Percentiles rank a stretch among this genome's conserved stretches.
phyloP scores from a whole-genome alignment of 2,113 vertebrate species.

The Kryptolebias marmoratus region DNA sequence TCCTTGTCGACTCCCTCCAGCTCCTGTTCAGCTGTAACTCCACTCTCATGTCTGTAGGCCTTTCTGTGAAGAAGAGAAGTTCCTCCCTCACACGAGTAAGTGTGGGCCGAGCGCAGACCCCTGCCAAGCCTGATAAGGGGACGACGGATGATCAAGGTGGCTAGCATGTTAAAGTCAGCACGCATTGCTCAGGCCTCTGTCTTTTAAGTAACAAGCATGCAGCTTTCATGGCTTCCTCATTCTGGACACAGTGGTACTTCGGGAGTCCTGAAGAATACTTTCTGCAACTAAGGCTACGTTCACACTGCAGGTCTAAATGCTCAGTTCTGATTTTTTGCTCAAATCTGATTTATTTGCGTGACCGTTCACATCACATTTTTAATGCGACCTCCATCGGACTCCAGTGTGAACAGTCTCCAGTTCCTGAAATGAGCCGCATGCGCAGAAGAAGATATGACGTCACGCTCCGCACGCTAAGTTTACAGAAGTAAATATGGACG shows the following conservation, averaged over 20 bases:
- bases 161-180: conserved; percentile 69
- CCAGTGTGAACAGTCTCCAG: too few species aligned
- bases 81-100: conserved; percentile 87
- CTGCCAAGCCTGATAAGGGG: conserved; percentile 81
- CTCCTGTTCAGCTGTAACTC: conserved; percentile 60
- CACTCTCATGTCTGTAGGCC: conserved; percentile 83
- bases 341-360: too few species aligned
- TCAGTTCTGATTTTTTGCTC: too few species aligned
- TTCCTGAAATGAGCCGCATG: too few species aligned
- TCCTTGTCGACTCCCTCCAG: conserved; percentile 43
- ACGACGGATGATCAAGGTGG: conserved; percentile 88
- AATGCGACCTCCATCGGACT: too few species aligned
- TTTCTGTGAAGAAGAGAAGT: conserved; percentile 86
- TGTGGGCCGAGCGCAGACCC: conserved; percentile 79
- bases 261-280: neutral
- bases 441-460: too few species aligned
- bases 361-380: too few species aligned
- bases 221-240: conserved; percentile 28
- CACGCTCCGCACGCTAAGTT: too few species aligned
- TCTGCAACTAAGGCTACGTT: neutral
- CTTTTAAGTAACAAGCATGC: conserved; percentile 61
- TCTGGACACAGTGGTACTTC: conserved; percentile 10
- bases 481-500: too few species aligned
- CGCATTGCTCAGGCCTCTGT: conserved; percentile 29
- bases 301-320: too few species aligned